Evolutionary conservation across 2,113 vertebrate species (phyloP).

Genomic region (Centropristis striata): DNA sequence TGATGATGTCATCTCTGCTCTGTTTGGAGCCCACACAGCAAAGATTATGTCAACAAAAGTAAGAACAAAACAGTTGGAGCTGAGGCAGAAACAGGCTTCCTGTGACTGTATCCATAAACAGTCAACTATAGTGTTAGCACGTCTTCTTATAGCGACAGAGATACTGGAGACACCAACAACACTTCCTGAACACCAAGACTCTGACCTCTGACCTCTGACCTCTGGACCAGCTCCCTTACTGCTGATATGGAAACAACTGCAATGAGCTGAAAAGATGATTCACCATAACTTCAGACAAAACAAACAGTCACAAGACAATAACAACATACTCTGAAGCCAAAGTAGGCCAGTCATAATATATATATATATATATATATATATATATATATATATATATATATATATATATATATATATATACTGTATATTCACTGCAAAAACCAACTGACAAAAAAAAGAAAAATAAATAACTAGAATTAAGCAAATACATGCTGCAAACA

Average conservation of each 20-base stretch:
- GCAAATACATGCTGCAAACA: no score
- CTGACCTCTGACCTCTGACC: background rate
- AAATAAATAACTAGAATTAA: no score
- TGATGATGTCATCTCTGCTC: constrained; percentile 8
- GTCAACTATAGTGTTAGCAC: background rate
- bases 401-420: no score
- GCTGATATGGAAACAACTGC: constrained; percentile 23
- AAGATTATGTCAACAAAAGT: background rate
- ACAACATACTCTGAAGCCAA: background rate
- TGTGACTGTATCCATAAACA: background rate
- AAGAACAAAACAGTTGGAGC: background rate
- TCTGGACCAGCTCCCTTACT: background rate
- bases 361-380: no score
- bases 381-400: no score
- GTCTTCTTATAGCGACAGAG: no score
- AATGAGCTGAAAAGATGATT: constrained; percentile 12
- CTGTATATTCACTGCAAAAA: no score
- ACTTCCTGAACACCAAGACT: background rate
- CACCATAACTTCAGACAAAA: background rate
- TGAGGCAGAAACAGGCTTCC: no score
- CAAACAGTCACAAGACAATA: constrained; percentile 1
- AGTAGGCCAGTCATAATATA: no score
- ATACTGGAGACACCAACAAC: background rate
- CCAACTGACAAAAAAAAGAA: no score
- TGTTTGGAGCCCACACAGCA: constrained; percentile 6